Conservation (phyloP, 2,888 invertebrate genomes). For the Conus canariensis region DNA sequence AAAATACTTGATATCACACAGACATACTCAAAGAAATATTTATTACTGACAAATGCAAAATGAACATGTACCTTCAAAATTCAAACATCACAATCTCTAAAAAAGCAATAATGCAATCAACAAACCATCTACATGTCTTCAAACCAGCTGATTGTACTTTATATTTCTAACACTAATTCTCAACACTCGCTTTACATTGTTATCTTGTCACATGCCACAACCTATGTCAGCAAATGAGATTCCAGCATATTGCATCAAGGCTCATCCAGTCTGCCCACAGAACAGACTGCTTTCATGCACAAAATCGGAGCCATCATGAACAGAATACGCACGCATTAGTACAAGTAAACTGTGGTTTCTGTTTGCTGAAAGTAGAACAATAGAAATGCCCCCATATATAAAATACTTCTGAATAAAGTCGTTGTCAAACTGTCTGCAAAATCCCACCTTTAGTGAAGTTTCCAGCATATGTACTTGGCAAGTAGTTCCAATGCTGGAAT, state of each 20-base stretch:
- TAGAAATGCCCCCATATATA: neutral
- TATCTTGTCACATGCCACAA: neutral
- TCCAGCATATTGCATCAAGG: neutral
- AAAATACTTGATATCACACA: no score
- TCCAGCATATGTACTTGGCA: no score
- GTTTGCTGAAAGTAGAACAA: neutral
- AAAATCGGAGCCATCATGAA: neutral
- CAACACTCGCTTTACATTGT: neutral
- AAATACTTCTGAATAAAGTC: no score
- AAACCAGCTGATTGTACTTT: constrained; percentile 3
- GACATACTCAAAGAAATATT: neutral
- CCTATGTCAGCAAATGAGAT: neutral
- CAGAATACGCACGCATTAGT: neutral
- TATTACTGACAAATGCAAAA: neutral
- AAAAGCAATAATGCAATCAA: neutral
- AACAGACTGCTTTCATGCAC: neutral
- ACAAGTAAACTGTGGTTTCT: neutral
- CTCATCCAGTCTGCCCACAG: neutral
- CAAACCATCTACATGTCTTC: neutral
- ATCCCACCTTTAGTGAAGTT: no score
- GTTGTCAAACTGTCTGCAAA: no score
- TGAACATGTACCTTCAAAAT: neutral
- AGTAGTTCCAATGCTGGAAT: no score
- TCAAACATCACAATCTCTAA: constrained; percentile 8
- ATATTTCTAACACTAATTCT: neutral